Conservation (phyloP, 2,113 vertebrate genomes). For the Chaetorhynchus papuensis region DNA sequence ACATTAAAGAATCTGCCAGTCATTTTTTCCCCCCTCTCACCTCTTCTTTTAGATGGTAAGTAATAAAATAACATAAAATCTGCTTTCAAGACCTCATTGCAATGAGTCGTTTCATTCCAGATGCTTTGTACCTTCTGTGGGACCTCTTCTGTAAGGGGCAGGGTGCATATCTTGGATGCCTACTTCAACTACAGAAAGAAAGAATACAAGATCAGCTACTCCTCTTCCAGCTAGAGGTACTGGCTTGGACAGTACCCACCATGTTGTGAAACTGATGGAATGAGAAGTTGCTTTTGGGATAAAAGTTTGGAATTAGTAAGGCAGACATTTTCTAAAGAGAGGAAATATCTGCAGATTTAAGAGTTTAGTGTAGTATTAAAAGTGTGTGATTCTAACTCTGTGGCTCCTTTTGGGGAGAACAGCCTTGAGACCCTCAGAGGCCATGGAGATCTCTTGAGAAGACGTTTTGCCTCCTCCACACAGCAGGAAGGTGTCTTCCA, state of each 20-base stretch:
- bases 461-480: not conserved
- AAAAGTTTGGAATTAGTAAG: not conserved
- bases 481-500: not conserved
- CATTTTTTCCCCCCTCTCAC: not conserved
- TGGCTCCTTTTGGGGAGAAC: not conserved
- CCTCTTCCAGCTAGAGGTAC: not conserved
- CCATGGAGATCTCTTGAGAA: not conserved
- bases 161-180: not conserved
- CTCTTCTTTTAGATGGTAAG: constrained; percentile 1
- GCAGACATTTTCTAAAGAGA: not conserved
- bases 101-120: not conserved
- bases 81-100: not conserved
- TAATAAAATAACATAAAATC: constrained; percentile 13
- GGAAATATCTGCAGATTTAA: not conserved
- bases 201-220: not conserved
- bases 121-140: constrained; percentile 1
- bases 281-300: not conserved
- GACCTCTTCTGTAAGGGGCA: not conserved
- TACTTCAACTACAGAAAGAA: not conserved
- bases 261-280: not conserved
- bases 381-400: not conserved
- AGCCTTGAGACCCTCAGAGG: not conserved
- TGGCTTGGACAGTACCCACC: not conserved
- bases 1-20: constrained; percentile 66
- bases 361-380: not conserved